These are phyloP conservation scores for Pogonus chalceus DNA, from an alignment of 1,140 invertebrate genomes.

Conservation along the genomic window DNA sequence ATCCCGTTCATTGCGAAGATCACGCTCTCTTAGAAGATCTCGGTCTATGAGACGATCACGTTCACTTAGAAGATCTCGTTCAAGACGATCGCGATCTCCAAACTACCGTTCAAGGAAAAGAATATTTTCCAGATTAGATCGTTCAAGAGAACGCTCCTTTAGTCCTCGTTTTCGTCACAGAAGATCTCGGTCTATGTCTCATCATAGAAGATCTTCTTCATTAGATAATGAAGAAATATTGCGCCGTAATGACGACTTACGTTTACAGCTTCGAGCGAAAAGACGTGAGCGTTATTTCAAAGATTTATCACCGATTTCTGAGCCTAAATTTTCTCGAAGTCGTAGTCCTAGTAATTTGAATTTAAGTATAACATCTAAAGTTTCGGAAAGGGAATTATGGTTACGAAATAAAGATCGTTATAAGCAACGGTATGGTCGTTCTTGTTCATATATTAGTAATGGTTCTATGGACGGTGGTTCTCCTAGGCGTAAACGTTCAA, in stretches of 20 bases:
- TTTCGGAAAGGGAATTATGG: conserved; percentile 1
- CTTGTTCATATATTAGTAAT: neutral
- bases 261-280: neutral
- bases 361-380: neutral
- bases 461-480: neutral
- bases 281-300: neutral
- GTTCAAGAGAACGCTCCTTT: neutral
- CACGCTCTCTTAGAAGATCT: neutral
- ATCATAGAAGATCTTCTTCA: neutral
- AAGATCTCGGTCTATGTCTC: neutral
- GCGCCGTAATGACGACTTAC: neutral
- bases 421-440: neutral
- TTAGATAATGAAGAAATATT: neutral
- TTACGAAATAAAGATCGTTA: neutral
- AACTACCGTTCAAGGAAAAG: neutral
- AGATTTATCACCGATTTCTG: neutral
- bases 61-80: neutral
- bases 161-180: neutral
- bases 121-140: neutral
- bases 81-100: no score
- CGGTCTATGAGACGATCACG: neutral
- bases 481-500: neutral
- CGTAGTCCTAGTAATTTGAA: neutral
- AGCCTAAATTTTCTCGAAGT: neutral
- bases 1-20: neutral